Evolutionary conservation across 1,140 invertebrate species (phyloP).

Genomic region (Sitobion miscanthi): DNA sequence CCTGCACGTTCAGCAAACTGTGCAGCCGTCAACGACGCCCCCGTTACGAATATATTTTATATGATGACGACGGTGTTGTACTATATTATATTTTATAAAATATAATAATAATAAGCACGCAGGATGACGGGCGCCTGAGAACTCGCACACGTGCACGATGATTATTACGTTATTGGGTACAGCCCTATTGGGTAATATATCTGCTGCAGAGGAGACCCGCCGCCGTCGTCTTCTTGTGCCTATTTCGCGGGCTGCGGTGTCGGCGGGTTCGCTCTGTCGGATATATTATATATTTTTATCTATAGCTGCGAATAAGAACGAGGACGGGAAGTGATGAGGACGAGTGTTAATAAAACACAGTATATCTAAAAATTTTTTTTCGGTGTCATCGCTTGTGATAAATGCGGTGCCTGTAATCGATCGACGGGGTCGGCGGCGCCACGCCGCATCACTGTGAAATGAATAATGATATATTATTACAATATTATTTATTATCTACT

Average conservation of each 20-base stretch:
- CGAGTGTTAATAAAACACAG: background rate
- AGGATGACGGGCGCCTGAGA: background rate
- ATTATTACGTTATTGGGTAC: background rate
- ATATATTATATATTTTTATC: background rate
- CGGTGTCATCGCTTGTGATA: background rate
- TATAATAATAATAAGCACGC: background rate
- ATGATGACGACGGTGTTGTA: background rate
- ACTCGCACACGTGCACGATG: background rate
- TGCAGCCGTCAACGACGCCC: background rate
- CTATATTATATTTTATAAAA: too few species aligned
- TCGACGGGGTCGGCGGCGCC: background rate
- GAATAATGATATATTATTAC: background rate
- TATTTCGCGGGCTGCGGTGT: background rate
- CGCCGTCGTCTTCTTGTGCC: background rate
- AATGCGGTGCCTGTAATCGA: constrained; percentile 1
- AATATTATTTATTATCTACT: background rate
- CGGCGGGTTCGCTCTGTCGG: background rate
- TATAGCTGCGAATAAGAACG: background rate
- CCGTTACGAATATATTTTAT: background rate
- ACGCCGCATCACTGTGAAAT: background rate
- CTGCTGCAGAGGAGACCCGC: background rate
- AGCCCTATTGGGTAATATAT: background rate
- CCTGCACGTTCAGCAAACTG: background rate
- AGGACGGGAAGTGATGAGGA: background rate
- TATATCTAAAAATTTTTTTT: background rate